These are phyloP conservation scores for Palaemon carinicauda DNA, from an alignment of 1,140 invertebrate genomes.

Conservation along the genomic window DNA sequence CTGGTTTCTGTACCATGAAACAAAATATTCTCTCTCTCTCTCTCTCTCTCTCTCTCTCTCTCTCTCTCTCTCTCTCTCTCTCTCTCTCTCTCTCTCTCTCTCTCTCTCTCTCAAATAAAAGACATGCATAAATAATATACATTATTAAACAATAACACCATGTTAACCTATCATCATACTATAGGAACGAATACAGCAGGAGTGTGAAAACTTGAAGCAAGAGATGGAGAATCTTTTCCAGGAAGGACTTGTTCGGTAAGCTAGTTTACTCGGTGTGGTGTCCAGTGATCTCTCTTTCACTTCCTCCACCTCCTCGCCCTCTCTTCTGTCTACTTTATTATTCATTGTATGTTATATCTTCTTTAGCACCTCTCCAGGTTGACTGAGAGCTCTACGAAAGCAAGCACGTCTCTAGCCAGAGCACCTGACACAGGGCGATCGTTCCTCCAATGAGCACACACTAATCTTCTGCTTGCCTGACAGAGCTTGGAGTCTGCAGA, in stretches of 20 bases:
- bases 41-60: no score
- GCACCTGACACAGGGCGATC: conserved; percentile 4
- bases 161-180: neutral
- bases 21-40: no score
- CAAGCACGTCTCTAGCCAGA: conserved; percentile 9
- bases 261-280: neutral
- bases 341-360: neutral
- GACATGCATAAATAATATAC: no score
- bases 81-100: no score
- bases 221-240: conserved; percentile 52
- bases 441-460: conserved; percentile 17
- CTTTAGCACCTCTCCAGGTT: neutral
- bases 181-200: conserved; percentile 54
- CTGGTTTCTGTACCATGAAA: no score
- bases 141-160: neutral
- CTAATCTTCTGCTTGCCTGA: conserved; percentile 13
- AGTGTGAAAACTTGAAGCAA: conserved; percentile 45
- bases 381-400: neutral
- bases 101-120: no score
- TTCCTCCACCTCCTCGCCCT: neutral
- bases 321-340: neutral
- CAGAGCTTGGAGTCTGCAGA: conserved; percentile 21
- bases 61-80: no score
- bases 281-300: neutral
- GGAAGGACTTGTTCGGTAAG: conserved; percentile 50